Evolutionary conservation across 2,113 vertebrate species (phyloP).

Genomic region (Cavia porcellus): DNA sequence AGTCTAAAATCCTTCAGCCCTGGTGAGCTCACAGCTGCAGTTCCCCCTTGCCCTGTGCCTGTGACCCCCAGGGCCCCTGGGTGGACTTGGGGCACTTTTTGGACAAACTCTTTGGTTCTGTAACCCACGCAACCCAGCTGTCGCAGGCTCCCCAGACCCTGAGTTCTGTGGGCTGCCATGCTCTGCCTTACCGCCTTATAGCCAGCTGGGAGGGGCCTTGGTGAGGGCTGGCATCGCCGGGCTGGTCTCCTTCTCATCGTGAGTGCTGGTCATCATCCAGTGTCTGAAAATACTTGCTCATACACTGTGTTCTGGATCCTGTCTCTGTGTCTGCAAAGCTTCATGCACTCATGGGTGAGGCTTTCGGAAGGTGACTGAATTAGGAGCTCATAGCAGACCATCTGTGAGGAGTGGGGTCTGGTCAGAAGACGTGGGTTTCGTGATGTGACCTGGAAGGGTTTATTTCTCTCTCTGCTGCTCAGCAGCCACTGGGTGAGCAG

Average conservation of each 20-base stretch:
- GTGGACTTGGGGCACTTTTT: neutral
- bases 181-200: rapidly evolving
- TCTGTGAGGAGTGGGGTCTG: neutral
- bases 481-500: neutral
- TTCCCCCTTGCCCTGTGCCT: neutral
- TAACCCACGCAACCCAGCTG: rapidly evolving
- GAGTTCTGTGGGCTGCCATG: rapidly evolving
- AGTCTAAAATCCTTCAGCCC: neutral
- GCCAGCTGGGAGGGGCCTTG: neutral
- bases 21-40: neutral
- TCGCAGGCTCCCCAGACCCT: rapidly evolving
- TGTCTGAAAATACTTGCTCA: neutral
- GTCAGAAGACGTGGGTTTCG: no score
- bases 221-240: neutral
- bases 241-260: neutral
- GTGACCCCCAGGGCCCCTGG: neutral
- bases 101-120: no score
- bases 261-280: neutral
- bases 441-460: neutral
- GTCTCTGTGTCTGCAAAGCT: neutral
- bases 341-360: neutral
- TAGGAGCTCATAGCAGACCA: neutral
- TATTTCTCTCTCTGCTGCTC: neutral
- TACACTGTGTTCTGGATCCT: neutral
- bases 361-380: neutral